phyloP scores from a whole-genome alignment of 2,113 vertebrate genomes.

The Pteruthius melanotis region DNA sequence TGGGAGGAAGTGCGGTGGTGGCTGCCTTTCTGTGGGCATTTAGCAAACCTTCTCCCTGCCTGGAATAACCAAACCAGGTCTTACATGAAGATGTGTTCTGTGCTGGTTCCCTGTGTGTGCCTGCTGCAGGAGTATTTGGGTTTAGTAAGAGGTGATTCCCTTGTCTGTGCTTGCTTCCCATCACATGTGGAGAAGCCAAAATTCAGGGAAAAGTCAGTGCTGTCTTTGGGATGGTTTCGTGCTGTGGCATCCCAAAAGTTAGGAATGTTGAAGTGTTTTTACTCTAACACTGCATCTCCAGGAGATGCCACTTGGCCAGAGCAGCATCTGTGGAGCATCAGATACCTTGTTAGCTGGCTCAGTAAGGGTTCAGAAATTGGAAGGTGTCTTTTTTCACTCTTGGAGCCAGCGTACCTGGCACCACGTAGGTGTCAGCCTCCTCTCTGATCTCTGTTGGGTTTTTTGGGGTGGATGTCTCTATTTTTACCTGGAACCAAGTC shows the following conservation, averaged over 20 bases:
- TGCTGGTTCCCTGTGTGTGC: background rate
- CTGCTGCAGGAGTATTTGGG: background rate
- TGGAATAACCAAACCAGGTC: background rate
- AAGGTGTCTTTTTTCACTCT: background rate
- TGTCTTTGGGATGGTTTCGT: background rate
- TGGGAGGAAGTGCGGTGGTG: background rate
- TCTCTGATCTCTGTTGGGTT: background rate
- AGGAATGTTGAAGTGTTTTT: background rate
- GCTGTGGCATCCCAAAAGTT: background rate
- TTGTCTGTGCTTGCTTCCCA: background rate
- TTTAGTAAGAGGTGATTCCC: background rate
- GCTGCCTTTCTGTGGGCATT: background rate
- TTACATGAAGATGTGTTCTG: background rate
- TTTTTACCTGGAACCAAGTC: background rate
- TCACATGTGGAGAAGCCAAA: background rate
- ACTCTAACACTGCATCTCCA: background rate
- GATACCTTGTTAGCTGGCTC: background rate
- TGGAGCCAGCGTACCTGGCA: background rate
- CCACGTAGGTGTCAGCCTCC: background rate
- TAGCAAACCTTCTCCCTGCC: background rate
- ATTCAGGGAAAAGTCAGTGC: too few relatives aligned
- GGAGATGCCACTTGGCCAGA: background rate
- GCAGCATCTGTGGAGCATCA: background rate
- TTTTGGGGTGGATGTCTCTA: background rate
- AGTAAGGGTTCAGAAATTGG: background rate